Base-by-base conservation (phyloP, 1,140 invertebrate genomes). In the Teleopsis dalmanni region DNA sequence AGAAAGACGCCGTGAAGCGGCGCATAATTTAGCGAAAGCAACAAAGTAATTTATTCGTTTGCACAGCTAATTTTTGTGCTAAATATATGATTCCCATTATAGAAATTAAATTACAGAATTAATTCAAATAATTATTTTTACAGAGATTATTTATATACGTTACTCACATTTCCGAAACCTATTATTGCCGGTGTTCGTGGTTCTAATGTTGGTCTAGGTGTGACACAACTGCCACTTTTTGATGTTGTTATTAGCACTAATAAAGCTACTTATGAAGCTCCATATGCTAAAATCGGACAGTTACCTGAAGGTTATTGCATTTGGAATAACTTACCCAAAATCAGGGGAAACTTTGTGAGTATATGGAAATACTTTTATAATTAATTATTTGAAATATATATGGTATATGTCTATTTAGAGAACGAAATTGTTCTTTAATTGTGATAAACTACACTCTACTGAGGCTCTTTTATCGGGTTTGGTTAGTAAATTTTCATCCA, bases 201-300 rank as follows among this genome's bases (percentile, higher is more conserved):
- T 16, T 73, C 78, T 48, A 76, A 80, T 18, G 70, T 80, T 43
- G 86, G 86, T 37, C 65, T 88, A 29, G 85, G 83, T 16, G 84
- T 87, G 2, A 83, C 83, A 21, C 82, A 88, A 75, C 70, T 88
- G 41, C 82, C 84, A 3, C 74, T 85, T 21, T 85, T 84, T 61
- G 86, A 88, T 68, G 74, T 87, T 56, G 82, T 88, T 11, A 80
- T 85, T 56, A 82, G 83, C 6, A 82, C 79, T 55, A 83, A 87
- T 55, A 82, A 83, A 58, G 83, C 84, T 10, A 80, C 78, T 2
- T 88, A 87, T 59, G 79, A 77, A 55, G 81, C 81, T 1, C 81
- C 82, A 27, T 86, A 86, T 58, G 73, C 74, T 2, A 78, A 77
- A 58, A 66, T 87, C 34, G 85, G 84, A 7, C 82, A 85, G 62